phyloP scores from a whole-genome alignment of 2,888 invertebrate species.

The Neoitamus cyanurus region DNA sequence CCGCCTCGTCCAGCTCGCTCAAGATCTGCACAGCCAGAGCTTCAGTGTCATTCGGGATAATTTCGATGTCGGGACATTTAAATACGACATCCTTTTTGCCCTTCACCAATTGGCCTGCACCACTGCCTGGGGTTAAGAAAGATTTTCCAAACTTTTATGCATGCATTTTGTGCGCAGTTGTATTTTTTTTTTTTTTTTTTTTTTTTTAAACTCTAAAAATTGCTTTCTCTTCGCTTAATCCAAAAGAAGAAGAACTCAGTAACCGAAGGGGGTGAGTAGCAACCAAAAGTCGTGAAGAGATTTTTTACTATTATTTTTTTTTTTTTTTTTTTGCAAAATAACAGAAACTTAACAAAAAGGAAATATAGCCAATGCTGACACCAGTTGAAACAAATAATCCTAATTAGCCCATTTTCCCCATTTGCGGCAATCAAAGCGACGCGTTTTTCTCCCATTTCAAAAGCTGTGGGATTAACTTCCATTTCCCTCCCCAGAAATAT shows the following conservation, averaged over 20 bases:
- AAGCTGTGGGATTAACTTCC: too few species aligned
- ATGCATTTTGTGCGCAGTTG: not conserved
- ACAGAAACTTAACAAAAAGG: too few species aligned
- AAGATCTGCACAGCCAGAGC: not conserved
- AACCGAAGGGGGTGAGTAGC: not conserved
- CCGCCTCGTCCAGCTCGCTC: not conserved
- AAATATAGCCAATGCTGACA: too few species aligned
- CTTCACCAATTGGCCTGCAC: not conserved
- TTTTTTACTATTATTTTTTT: not conserved
- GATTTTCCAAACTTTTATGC: not conserved
- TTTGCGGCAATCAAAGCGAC: too few species aligned
- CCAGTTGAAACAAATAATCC: not conserved
- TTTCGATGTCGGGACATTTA: slow-evolving; percentile 27
- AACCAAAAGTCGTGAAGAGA: not conserved
- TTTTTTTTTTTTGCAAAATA: not conserved
- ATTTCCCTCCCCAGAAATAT: too few species aligned
- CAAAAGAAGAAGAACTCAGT: not conserved
- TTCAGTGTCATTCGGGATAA: slow-evolving; percentile 40
- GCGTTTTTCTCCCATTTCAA: too few species aligned
- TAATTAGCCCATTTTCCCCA: too few species aligned
- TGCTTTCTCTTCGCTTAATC: not conserved
- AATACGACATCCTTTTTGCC: not conserved
- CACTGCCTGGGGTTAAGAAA: not conserved
- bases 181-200: not conserved
- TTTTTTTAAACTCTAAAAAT: not conserved